phyloP scores from a whole-genome alignment of 2,113 vertebrate species.

The Phocoena sinus region DNA sequence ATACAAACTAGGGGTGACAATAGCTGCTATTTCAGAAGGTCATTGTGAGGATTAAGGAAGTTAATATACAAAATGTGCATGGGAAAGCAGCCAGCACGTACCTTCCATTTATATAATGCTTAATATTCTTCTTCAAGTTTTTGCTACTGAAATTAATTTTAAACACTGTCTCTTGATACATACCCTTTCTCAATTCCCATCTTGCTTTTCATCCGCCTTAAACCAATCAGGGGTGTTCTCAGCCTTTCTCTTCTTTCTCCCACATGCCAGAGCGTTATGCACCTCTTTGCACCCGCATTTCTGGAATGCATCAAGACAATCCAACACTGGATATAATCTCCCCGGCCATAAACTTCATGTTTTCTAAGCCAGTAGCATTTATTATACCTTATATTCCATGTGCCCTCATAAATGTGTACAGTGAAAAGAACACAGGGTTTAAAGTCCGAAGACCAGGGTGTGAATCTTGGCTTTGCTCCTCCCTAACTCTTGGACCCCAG shows the following conservation, averaged over 20 bases:
- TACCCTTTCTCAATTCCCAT: not conserved
- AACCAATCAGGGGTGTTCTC: not conserved
- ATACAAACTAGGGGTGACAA: not conserved
- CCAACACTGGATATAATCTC: not conserved
- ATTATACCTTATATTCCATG: not conserved
- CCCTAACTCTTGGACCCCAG: not conserved
- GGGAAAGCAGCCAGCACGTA: not conserved
- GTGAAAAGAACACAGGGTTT: not conserved
- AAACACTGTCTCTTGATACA: not conserved
- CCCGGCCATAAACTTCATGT: not conserved
- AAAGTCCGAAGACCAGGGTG: not conserved
- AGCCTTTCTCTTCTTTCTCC: not conserved
- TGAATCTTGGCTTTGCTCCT: not conserved
- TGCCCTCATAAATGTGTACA: not conserved
- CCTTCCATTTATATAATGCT: not conserved
- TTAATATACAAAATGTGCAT: not conserved
- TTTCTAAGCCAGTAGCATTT: not conserved
- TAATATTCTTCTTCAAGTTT: not conserved
- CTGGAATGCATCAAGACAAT: not conserved
- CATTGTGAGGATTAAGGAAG: not conserved
- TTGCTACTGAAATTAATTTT: not conserved
- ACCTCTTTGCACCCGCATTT: not conserved
- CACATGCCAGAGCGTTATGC: no score
- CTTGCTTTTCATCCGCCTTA: not conserved
- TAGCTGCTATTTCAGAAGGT: not conserved